Conservation (phyloP, 2,888 invertebrate species). For the Hydroisotoma schaefferi region DNA sequence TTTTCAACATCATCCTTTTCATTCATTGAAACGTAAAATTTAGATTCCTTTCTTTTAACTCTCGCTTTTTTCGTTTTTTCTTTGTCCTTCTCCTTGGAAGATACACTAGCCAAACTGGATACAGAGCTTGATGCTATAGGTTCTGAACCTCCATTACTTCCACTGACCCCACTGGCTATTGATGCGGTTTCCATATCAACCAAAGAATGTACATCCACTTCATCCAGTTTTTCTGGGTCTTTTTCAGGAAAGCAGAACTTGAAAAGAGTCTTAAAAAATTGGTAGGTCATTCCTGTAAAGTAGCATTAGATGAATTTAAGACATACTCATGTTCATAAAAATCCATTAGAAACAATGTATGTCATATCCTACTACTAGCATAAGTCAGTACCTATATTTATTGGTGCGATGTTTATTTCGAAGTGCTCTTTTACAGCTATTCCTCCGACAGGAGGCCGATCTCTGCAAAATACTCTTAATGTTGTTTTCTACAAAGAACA, state of each 20-base stretch:
- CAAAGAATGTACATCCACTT: conserved; percentile 59
- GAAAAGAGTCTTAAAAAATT: conserved; percentile 95
- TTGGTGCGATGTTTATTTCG: conserved; percentile 94
- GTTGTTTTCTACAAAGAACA: conserved; percentile 66
- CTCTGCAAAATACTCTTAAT: conserved; percentile 88
- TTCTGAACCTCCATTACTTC: conserved; percentile 21
- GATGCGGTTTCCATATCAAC: conserved; percentile 35
- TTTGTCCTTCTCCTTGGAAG: conserved; percentile 20
- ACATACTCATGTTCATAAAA: no score
- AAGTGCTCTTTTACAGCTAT: conserved; percentile 99
- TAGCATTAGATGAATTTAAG: no score
- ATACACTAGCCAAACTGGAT: conserved; percentile 15
- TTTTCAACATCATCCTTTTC: conserved; percentile 92
- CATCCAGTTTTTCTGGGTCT: conserved; percentile 78
- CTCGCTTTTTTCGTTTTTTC: conserved; percentile 47
- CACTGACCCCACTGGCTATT: conserved; percentile 20
- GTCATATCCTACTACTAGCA: background rate
- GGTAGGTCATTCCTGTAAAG: conserved; percentile 79
- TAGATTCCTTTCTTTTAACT: conserved; percentile 66
- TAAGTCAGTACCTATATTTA: conserved; percentile 71
- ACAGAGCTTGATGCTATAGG: conserved; percentile 19
- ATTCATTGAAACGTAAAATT: conserved; percentile 83
- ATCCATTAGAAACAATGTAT: background rate
- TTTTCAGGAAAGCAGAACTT: conserved; percentile 96
- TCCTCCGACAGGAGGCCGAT: conserved; percentile 96